Evolutionary conservation across 2,888 invertebrate genomes (phyloP).

Genomic region (Himalopsyche anomala): DNA sequence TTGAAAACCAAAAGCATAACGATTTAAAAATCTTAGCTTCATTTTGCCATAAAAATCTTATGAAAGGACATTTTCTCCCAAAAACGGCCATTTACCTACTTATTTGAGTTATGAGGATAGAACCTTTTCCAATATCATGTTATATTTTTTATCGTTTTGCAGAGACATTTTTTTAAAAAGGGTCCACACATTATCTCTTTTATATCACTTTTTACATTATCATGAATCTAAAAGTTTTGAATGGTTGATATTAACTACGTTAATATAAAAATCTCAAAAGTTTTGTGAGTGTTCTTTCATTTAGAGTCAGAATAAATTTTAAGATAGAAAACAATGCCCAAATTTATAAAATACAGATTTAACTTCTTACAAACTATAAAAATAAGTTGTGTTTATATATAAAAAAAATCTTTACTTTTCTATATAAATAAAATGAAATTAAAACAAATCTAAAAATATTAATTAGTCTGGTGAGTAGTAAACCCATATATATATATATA

Average conservation of each 20-base stretch:
- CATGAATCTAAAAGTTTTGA: conserved; percentile 19
- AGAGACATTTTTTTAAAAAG: conserved; percentile 46
- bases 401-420: too few species aligned
- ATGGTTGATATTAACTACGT: neutral
- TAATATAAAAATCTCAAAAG: neutral
- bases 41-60: conserved; percentile 22
- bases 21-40: conserved; percentile 21
- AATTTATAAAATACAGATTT: too few species aligned
- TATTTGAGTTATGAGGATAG: conserved; percentile 54
- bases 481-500: too few species aligned
- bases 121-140: conserved; percentile 54
- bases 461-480: too few species aligned
- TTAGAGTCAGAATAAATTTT: too few species aligned
- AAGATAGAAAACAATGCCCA: too few species aligned
- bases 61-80: conserved; percentile 34
- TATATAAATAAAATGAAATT: too few species aligned
- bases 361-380: too few species aligned
- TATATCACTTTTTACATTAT: conserved; percentile 23
- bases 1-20: neutral
- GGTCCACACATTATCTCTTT: conserved; percentile 52
- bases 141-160: conserved; percentile 50
- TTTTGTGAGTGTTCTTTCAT: too few species aligned
- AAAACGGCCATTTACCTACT: conserved; percentile 24
- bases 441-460: too few species aligned
- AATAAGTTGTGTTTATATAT: too few species aligned